Base-by-base conservation (phyloP, 2,888 invertebrate species). In the Ochropleura leucogaster region DNA sequence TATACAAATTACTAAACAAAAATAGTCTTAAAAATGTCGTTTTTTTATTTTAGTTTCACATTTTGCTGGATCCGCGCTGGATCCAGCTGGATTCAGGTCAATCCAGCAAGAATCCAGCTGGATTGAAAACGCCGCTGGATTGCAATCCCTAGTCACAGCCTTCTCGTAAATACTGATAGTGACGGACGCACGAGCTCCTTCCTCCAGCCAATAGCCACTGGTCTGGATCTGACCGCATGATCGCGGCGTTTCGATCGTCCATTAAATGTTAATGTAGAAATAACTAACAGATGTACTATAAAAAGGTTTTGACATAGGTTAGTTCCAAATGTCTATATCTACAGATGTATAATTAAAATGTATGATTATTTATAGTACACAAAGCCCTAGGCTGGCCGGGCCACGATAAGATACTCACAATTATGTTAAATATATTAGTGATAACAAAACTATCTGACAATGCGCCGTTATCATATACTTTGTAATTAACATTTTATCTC, bases 391-490 rank as follows among this genome's bases (percentile, higher is more conserved):
- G 30, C 30, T 69, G 68, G 68, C 62, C 65, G 65, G 30, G 16
- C 65, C 46, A 63, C 70, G 87, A 87, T 87, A 87, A 87, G 80
- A 85, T 86, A 86, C 53, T 66, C 64, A 83, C 86, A 84, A 79
- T 83, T 77, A 87, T 76, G 79, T 87, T 82, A 79, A 82, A 83
- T 86, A 68, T 81, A 87, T 87, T 66, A 80, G 64, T 79, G 87
- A 87, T 86, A 85, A 80, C 79, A 73, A 67, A 72, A 72, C 73
- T 86, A 87, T 87, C 87, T 77, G 86, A 87, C 87, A 86, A 86
- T 79, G 76, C 74, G 75, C 72, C 62, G 68, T 82, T 87, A 87
- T 87, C 86, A 66, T 65, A 74, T 77, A 81, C 80, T 86, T 78
- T 81, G 84, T 84, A 86, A 85, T 80, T 86, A 81, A 72, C 57